A percentile compares a stretch with the other conserved stretches of the same genome.
Evolutionary conservation across 2,113 vertebrate species (phyloP).

Genomic region (Elephas maximus): DNA sequence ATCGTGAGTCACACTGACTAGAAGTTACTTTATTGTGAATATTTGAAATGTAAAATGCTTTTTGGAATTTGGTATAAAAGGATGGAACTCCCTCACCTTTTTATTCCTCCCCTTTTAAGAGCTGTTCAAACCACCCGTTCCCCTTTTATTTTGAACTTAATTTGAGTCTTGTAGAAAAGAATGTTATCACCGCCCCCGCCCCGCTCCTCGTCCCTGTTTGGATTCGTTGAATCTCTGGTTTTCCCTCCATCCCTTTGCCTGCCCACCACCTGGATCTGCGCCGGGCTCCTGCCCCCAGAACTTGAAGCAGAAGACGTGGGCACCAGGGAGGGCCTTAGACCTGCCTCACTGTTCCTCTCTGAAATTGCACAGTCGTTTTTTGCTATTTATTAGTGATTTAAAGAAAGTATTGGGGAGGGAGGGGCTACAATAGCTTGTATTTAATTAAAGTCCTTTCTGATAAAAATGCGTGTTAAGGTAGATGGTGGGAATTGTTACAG

Average conservation of each 20-base stretch:
- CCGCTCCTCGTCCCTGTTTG: background rate
- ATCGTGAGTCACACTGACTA: slow-evolving; percentile 92
- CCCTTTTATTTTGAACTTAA: slow-evolving; percentile 24
- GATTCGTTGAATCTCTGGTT: background rate
- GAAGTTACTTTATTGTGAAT: slow-evolving; percentile 94
- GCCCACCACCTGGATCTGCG: background rate
- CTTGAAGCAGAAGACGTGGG: background rate
- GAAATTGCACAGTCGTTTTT: slow-evolving; percentile 82
- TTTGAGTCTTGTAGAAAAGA: background rate
- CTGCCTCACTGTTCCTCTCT: slow-evolving; percentile 11
- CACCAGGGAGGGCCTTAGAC: background rate
- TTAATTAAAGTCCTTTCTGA: slow-evolving; percentile 84
- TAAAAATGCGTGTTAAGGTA: slow-evolving; percentile 85
- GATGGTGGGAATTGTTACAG: slow-evolving; percentile 86
- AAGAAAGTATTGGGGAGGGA: slow-evolving; percentile 72
- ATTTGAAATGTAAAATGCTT: slow-evolving; percentile 93
- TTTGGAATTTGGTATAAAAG: slow-evolving; percentile 87
- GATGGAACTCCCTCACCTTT: background rate
- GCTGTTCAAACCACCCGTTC: background rate
- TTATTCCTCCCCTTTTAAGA: background rate
- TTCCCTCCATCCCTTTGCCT: background rate
- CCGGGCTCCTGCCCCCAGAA: background rate
- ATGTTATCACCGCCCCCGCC: background rate
- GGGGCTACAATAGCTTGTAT: slow-evolving; percentile 76
- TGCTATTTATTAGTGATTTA: slow-evolving; percentile 89